Evolutionary conservation across 2,888 invertebrate genomes (phyloP), one percentile per base, ranked within the genome.

Genomic region (Periphyllus acericola): DNA sequence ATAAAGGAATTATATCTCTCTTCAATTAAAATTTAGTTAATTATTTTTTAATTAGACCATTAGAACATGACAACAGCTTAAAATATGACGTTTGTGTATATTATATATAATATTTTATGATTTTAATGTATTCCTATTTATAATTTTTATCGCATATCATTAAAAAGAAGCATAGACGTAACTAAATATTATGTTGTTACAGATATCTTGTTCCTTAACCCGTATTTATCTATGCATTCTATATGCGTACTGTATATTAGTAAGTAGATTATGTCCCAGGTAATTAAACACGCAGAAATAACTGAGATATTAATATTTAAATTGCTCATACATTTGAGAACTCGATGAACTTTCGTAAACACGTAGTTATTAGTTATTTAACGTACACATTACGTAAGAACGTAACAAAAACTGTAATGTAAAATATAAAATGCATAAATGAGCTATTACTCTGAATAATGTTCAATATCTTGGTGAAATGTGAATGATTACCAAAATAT

Each of bases 81-180:
- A n/a, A 68, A 68, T 60, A 60, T 68, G 11, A 68, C 68, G 0
- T n/a, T 11, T 11, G 3, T 74, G 6, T 74, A 0, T 34, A 25
- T 17, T 36, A 19, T 19, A 60, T 32, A 29, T 32, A 71, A 11
- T 2, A 68, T 68, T 68, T n/a, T 29, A 32, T 29, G 14, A 71
- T 32, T 29, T 29, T 29, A 71, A 3, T 71, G 32, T 29, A 0
- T n/a, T n/a, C 11, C 11, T 68, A 68, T 68, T 68, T 68, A 74
- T 74, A 32, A 74, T 6, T 76, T 76, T 76, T 17, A 76, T 17
- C 46, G 4, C 11, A 46, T 19, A 52, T 46, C 29, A 76, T 76
- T 76, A 52, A 76, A 76, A 75, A 76, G 11, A 76, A 76, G n/a
- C 52, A 76, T 46, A n/a, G 46, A 76, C 11, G 5, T 17, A 11